A percentile compares a stretch with the other conserved stretches of the same genome.
phyloP scores from a whole-genome alignment of 2,888 invertebrate species.

The Drosophila siamana region DNA sequence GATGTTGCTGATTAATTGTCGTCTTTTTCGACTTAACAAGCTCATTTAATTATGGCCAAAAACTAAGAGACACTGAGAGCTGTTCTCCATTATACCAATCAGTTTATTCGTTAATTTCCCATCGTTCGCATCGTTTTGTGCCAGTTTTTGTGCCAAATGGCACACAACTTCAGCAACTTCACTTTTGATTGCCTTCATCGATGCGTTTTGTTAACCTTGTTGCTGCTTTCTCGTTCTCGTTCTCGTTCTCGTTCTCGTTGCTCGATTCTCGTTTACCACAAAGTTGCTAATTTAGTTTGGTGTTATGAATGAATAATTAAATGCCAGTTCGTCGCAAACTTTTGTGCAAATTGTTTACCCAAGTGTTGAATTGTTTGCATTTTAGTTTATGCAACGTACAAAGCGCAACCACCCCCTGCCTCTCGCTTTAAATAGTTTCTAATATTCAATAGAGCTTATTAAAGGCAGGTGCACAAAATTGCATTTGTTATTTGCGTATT shows the following conservation, averaged over 20 bases:
- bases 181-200: conserved; percentile 16
- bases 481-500: not conserved
- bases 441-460: conserved; percentile 3
- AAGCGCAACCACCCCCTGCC: conserved; percentile 1
- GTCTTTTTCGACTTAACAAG: conserved; percentile 42
- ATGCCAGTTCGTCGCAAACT: conserved; percentile 42
- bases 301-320: conserved; percentile 57
- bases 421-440: not conserved
- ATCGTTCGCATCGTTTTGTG: not conserved
- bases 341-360: conserved; percentile 39
- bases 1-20: conserved; percentile 65
- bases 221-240: conserved; percentile 1
- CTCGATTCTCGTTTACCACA: not conserved
- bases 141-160: conserved; percentile 1
- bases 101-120: conserved; percentile 8
- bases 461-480: not conserved
- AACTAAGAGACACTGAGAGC: not conserved
- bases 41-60: conserved; percentile 55
- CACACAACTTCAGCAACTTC: not conserved
- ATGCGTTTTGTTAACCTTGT: conserved; percentile 4
- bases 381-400: conserved; percentile 28
- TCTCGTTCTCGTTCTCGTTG: too few species aligned
- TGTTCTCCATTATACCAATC: conserved; percentile 12
- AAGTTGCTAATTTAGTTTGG: conserved; percentile 51
- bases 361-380: conserved; percentile 29